Percentiles rank a stretch among this genome's conserved stretches.
Evolutionary conservation across 2,888 invertebrate species (phyloP).

Genomic region (Chymomyza amoena): DNA sequence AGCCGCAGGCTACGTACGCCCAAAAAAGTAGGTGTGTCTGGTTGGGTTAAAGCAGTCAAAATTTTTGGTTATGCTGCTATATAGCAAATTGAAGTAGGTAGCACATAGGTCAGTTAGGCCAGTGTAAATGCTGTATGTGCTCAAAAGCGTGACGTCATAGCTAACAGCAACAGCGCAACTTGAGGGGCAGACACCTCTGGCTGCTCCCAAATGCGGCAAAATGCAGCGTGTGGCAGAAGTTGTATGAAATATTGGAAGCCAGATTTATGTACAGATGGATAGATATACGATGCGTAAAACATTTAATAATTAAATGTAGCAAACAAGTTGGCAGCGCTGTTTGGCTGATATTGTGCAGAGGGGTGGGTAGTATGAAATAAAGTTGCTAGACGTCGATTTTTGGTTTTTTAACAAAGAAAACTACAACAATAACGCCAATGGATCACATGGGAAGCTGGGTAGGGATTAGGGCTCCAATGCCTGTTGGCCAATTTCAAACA

Average conservation of each 20-base stretch:
- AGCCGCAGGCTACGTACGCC: neutral
- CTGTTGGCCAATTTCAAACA: neutral
- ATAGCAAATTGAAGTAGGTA: neutral
- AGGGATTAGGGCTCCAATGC: neutral
- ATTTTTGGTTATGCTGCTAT: neutral
- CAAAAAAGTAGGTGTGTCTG: slow-evolving; percentile 32
- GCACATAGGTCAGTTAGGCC: too few relatives aligned
- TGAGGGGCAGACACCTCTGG: too few relatives aligned
- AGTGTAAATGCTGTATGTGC: too few relatives aligned
- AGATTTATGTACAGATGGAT: too few relatives aligned
- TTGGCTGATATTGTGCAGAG: neutral
- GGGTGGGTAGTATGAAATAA: neutral
- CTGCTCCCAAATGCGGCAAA: too few relatives aligned
- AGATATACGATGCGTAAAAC: too few relatives aligned
- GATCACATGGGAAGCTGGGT: neutral
- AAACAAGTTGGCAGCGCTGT: neutral
- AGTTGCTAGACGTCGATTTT: neutral
- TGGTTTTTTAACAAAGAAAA: neutral
- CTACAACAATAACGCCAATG: neutral
- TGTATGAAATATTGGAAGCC: too few relatives aligned
- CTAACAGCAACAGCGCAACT: neutral
- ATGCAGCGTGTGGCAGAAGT: too few relatives aligned
- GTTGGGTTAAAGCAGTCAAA: neutral
- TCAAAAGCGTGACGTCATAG: neutral
- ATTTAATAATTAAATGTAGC: too few relatives aligned